These are phyloP conservation scores for Mormyrops boulengeri DNA, from an alignment of 2,797 vertebrate species.

Conservation along the genomic window DNA sequence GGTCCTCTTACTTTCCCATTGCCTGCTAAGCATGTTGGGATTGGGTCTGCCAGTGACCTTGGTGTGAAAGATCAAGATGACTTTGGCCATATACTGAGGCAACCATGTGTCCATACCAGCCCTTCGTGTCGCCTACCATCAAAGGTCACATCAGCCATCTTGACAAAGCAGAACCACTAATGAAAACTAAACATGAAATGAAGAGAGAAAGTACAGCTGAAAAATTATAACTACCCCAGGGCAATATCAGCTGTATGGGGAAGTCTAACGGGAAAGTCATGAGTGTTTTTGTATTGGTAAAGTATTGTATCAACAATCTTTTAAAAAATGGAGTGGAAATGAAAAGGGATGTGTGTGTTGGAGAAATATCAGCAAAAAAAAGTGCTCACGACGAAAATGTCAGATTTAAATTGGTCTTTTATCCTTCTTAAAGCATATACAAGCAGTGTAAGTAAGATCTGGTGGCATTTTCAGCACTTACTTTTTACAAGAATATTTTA, in stretches of 20 bases:
- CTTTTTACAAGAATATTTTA: background rate
- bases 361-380: background rate
- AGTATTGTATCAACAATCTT: background rate
- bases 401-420: background rate
- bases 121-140: slow-evolving; percentile 42
- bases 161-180: background rate
- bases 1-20: background rate
- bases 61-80: slow-evolving; percentile 43
- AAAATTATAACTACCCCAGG: slow-evolving; percentile 47
- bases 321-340: background rate
- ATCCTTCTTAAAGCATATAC: background rate
- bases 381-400: background rate
- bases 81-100: slow-evolving; percentile 51
- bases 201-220: slow-evolving; percentile 40
- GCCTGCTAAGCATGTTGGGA: background rate
- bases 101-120: slow-evolving; percentile 52
- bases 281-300: background rate
- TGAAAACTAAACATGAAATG: slow-evolving; percentile 58
- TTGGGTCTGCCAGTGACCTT: background rate
- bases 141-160: slow-evolving; percentile 33
- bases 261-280: background rate
- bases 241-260: slow-evolving; percentile 16
- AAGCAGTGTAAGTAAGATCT: background rate
- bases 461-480: background rate
- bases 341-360: background rate